Percentiles rank a stretch among this genome's conserved stretches.
Conservation (phyloP, 2,797 vertebrate genomes). For the Amazona finschi region DNA sequence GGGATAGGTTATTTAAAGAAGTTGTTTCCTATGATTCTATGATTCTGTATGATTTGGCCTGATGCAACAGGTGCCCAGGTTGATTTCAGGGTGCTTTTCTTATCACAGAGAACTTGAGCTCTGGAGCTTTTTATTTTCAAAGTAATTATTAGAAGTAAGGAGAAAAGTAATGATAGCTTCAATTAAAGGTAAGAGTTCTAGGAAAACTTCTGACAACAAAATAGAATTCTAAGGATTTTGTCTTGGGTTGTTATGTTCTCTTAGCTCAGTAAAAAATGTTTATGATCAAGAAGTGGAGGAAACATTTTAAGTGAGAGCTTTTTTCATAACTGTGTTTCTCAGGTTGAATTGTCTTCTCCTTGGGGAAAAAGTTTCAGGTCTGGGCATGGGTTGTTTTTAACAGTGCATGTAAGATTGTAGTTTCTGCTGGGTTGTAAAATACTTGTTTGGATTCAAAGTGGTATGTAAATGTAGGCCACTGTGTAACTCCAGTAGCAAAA, state of each 20-base stretch:
- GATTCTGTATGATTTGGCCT: neutral
- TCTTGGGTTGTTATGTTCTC: neutral
- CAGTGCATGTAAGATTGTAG: neutral
- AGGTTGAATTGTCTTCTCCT: neutral
- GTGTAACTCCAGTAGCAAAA: neutral
- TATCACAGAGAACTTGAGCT: neutral
- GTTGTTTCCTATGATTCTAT: neutral
- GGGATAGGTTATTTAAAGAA: neutral
- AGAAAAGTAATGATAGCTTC: neutral
- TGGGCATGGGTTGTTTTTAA: neutral
- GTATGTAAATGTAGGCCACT: neutral
- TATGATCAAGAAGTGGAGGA: neutral
- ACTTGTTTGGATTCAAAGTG: neutral
- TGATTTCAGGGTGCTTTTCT: neutral
- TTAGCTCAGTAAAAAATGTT: neutral
- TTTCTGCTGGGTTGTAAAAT: neutral
- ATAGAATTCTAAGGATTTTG: neutral
- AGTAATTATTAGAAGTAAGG: fast-evolving
- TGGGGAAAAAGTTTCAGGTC: neutral
- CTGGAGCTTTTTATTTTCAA: neutral
- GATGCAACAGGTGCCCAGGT: neutral
- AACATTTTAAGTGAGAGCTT: neutral
- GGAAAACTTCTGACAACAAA: neutral
- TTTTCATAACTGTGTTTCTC: neutral
- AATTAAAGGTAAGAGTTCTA: neutral